phyloP scores from a whole-genome alignment of 2,888 invertebrate species.

The Mythimna ferrago region DNA sequence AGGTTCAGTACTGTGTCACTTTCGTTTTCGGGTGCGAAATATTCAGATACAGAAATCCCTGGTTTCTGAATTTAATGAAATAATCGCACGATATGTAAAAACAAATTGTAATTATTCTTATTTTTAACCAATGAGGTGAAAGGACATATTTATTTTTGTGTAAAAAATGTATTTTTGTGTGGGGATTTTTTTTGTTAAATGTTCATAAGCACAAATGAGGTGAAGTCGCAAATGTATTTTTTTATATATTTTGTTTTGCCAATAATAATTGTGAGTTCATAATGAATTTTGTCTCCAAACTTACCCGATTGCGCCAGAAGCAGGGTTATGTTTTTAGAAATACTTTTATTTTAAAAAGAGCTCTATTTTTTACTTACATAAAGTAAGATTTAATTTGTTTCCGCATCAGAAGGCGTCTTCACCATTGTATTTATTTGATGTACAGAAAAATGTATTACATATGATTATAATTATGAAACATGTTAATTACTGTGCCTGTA shows the following conservation, averaged over 20 bases:
- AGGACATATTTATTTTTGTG: background rate
- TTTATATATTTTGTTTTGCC: background rate
- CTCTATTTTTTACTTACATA: conserved; percentile 27
- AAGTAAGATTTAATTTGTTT: conserved; percentile 39
- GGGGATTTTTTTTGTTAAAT: conserved; percentile 24
- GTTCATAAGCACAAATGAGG: conserved; percentile 31
- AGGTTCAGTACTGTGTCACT: background rate
- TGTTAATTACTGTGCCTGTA: conserved; percentile 46
- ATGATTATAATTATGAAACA: conserved; percentile 45
- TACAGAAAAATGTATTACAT: conserved; percentile 37
- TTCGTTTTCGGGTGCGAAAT: no score
- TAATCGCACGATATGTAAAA: conserved; percentile 14
- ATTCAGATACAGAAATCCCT: background rate
- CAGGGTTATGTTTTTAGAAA: background rate
- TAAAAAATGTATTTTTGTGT: conserved; percentile 19
- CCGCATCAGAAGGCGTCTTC: conserved; percentile 29
- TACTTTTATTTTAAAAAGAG: background rate
- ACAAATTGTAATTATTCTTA: conserved; percentile 23
- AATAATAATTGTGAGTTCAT: background rate
- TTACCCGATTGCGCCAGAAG: background rate
- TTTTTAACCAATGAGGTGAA: conserved; percentile 1
- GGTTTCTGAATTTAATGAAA: background rate
- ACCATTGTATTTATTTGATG: conserved; percentile 29
- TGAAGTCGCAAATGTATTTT: conserved; percentile 31
- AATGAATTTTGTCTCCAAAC: background rate